Evolutionary conservation across 2,888 invertebrate species (phyloP), one percentile per base, ranked within the genome.

Genomic region (Diadromus collaris): DNA sequence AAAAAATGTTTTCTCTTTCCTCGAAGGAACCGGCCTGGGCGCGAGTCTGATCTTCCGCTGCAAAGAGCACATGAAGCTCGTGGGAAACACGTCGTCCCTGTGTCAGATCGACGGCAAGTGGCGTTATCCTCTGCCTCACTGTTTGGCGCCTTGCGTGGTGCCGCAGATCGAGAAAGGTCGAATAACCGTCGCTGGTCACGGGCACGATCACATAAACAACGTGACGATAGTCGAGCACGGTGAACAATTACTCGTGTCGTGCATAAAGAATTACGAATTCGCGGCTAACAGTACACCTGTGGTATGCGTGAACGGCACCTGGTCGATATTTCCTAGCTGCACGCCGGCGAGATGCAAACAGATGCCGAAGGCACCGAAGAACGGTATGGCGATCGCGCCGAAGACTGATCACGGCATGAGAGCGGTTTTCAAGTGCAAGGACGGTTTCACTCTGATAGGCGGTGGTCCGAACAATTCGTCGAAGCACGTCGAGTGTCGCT

Each of bases 351-450:
- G 97, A 94, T 96, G 98, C 89, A 96, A 96, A 87, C 91, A 91
- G 85, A 94, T 98, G 92, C 98, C 98, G 0, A 95, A 93, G 78
- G 93, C 95, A 4, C 98, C 99, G 0, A 95, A 96, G 70, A 96
- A 98, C 86, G 99, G 99, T 0, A 97, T 98, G 95, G 98, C 99
- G 5, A 95, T 99, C 75, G 99, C 98, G 1, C 98, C 99, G 0
- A 98, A 98, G 89, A 97, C 97, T n/a, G 97, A 97, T 81, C 99
- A 99, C 88, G 98, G 98, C 0, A 97, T 98, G 96, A 95, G 95
- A 87, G 99, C 99, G 0, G 93, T 96, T 34, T 99, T 97, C 90
- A 95, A 96, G 82, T 99, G 99, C 89, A 96, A 97, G 86, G 98
- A 99, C 86, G 99, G 99, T 0, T 99, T 93, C 89, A 94, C 95